phyloP scores from a whole-genome alignment of 2,113 vertebrate species.

The Varanus komodoensis region DNA sequence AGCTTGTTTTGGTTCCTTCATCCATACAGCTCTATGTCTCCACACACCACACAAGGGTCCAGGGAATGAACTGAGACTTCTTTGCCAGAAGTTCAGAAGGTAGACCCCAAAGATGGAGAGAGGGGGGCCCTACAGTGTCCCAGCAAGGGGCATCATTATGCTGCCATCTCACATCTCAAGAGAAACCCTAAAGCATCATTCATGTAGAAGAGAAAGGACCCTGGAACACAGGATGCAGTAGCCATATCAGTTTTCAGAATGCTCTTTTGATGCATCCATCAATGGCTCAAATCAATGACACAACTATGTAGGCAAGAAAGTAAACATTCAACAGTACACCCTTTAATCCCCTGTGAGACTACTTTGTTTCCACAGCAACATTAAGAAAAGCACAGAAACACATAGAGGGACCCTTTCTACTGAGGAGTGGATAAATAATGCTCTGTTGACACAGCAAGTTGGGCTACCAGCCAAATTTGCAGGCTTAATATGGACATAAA shows the following conservation, averaged over 20 bases:
- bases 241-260: background rate
- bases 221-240: background rate
- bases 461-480: slow-evolving; percentile 10
- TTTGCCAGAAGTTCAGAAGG: background rate
- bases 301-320: slow-evolving; percentile 5
- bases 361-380: slow-evolving; percentile 7
- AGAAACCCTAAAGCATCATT: background rate
- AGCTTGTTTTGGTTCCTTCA: background rate
- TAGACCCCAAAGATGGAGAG: background rate
- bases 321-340: slow-evolving; percentile 9
- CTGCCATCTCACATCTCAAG: too few relatives aligned
- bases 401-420: slow-evolving; percentile 3
- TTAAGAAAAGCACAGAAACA: background rate
- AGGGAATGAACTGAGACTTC: background rate
- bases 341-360: slow-evolving; percentile 18
- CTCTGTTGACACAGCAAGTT: slow-evolving; percentile 21
- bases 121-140: background rate
- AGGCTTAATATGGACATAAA: background rate
- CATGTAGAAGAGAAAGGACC: background rate
- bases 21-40: background rate
- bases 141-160: background rate
- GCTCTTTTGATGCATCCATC: background rate
- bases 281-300: background rate
- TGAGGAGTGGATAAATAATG: background rate
- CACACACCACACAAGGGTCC: background rate